Conservation (phyloP, 2,113 vertebrate species). For the Cheirogaleus medius region DNA sequence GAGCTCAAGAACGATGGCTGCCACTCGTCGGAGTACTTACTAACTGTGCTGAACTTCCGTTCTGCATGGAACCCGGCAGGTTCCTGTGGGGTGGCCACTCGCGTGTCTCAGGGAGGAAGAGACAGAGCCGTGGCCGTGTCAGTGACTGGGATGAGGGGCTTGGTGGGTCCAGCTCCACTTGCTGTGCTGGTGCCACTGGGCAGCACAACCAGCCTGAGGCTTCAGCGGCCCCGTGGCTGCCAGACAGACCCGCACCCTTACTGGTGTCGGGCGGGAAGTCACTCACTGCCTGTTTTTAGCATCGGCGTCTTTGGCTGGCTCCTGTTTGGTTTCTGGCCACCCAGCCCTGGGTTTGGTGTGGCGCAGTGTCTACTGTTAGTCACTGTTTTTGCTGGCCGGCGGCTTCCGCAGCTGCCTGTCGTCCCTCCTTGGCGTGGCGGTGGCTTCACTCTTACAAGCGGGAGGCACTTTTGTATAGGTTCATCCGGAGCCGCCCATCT, state of each 20-base stretch:
- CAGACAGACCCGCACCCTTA: not conserved
- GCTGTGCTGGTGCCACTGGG: not conserved
- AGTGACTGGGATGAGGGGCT: too few relatives aligned
- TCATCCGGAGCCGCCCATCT: fast-evolving
- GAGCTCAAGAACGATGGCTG: fast-evolving
- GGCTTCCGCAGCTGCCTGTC: fast-evolving
- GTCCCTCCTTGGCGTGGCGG: fast-evolving
- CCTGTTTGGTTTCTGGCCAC: fast-evolving
- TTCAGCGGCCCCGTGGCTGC: fast-evolving
- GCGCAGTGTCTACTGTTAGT: not conserved
- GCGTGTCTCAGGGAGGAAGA: fast-evolving
- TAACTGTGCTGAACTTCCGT: fast-evolving
- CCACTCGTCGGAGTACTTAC: fast-evolving
- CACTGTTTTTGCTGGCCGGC: not conserved
- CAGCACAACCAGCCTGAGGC: fast-evolving
- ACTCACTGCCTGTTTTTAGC: fast-evolving
- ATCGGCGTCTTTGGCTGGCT: not conserved
- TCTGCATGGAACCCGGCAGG: fast-evolving
- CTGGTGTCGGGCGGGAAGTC: not conserved
- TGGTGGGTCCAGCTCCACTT: not conserved
- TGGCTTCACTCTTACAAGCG: fast-evolving
- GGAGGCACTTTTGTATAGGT: fast-evolving
- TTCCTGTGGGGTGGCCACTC: too few relatives aligned
- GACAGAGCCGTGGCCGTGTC: fast-evolving
- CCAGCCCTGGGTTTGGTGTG: not conserved